Percentiles rank a stretch among this genome's conserved stretches.
Evolutionary conservation across 2,797 vertebrate species (phyloP).

Genomic region (Trematocara caparti): DNA sequence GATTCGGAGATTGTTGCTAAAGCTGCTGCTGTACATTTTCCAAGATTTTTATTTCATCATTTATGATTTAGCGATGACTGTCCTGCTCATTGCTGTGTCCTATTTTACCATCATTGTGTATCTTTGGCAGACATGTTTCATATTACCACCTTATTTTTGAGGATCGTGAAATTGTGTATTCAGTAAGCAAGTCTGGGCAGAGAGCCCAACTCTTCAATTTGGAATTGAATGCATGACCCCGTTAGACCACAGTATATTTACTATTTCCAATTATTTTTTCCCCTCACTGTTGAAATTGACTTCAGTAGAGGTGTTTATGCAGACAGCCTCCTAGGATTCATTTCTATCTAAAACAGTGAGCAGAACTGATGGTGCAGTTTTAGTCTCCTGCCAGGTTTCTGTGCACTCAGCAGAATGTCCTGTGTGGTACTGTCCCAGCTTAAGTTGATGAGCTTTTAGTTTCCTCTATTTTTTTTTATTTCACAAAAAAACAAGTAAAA

Average conservation of each 20-base stretch:
- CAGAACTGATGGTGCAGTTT: conserved; percentile 9
- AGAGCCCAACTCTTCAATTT: conserved; percentile 46
- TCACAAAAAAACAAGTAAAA: neutral
- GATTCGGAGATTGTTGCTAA: neutral
- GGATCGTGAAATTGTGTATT: conserved; percentile 35
- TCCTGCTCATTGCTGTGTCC: conserved; percentile 10
- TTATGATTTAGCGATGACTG: neutral
- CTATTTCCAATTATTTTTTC: conserved; percentile 15
- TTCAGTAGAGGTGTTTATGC: conserved; percentile 38
- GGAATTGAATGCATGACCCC: conserved; percentile 28
- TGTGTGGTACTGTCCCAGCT: neutral
- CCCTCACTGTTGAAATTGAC: conserved; percentile 12
- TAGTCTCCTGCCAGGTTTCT: neutral
- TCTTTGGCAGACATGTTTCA: conserved; percentile 30
- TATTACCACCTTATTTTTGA: conserved; percentile 38
- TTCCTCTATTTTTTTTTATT: neutral
- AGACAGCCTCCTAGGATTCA: conserved; percentile 18
- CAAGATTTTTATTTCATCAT: neutral
- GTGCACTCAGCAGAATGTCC: conserved; percentile 15
- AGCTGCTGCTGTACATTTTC: neutral
- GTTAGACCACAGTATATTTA: conserved; percentile 15
- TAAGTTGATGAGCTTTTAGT: neutral
- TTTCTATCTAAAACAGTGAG: conserved; percentile 15
- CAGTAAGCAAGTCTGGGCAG: conserved; percentile 40
- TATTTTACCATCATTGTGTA: conserved; percentile 24